phyloP scores from a whole-genome alignment of 1,140 invertebrate species.

The Macrobrachium nipponense region DNA sequence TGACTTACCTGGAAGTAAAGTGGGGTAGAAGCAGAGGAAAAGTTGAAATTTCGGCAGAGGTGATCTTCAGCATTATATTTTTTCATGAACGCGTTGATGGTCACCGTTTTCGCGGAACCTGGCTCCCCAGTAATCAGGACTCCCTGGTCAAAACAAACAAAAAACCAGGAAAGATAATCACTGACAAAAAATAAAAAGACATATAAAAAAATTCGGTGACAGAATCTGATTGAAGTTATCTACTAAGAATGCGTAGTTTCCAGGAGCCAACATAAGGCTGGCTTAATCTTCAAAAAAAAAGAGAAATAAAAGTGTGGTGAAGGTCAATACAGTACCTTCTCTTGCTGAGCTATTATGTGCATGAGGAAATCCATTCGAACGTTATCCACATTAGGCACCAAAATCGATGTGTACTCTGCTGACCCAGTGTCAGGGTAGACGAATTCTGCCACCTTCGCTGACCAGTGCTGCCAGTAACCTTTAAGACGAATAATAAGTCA shows the following conservation, averaged over 20 bases:
- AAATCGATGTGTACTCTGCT: slow-evolving; percentile 89
- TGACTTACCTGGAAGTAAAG: slow-evolving; percentile 85
- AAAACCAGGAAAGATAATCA: too few relatives aligned
- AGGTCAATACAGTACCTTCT: slow-evolving; percentile 71
- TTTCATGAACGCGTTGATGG: slow-evolving; percentile 95
- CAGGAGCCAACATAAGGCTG: too few relatives aligned
- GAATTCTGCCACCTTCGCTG: slow-evolving; percentile 83
- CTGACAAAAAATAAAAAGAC: too few relatives aligned
- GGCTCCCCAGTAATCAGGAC: slow-evolving; percentile 89
- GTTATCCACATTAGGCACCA: slow-evolving; percentile 95
- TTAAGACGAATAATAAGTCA: slow-evolving; percentile 15
- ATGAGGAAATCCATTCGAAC: slow-evolving; percentile 92
- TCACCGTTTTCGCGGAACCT: slow-evolving; percentile 95
- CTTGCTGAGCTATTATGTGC: slow-evolving; percentile 87
- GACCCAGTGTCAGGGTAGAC: slow-evolving; percentile 86
- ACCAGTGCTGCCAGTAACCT: slow-evolving; percentile 93
- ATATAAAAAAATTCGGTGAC: too few relatives aligned
- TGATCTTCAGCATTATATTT: slow-evolving; percentile 88
- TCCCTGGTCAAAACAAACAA: slow-evolving; percentile 65
- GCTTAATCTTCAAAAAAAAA: too few relatives aligned
- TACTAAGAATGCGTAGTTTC: too few relatives aligned
- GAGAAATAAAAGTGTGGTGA: too few relatives aligned
- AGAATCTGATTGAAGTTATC: too few relatives aligned
- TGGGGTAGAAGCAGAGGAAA: slow-evolving; percentile 94
- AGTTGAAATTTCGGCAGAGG: slow-evolving; percentile 89